phyloP scores from a whole-genome alignment of 2,797 vertebrate species.

The Lacerta bilineata region DNA sequence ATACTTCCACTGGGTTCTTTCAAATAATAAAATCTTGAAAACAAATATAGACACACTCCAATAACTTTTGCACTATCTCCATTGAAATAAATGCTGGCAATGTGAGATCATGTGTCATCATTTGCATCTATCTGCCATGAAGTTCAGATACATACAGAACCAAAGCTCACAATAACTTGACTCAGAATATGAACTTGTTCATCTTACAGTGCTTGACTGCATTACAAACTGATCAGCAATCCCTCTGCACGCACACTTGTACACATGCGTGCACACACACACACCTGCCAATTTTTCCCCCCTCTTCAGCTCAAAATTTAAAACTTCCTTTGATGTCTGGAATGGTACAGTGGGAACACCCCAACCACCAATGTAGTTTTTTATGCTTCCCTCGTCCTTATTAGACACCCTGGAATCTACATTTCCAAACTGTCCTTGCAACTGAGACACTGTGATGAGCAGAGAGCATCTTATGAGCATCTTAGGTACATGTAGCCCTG shows the following conservation, averaged over 20 bases:
- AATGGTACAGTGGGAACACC: background rate
- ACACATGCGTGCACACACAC: fast-evolving
- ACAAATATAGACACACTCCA: constrained; percentile 20
- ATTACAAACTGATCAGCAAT: background rate
- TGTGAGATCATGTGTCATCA: no score
- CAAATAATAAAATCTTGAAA: constrained; percentile 57
- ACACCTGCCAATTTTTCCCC: background rate
- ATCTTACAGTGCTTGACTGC: background rate
- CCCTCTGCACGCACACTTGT: background rate
- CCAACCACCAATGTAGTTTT: no score
- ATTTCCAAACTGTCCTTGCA: background rate
- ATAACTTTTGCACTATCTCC: background rate
- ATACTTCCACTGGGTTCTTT: constrained; percentile 56
- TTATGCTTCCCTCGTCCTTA: no score
- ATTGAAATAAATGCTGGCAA: no score
- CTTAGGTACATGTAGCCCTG: no score
- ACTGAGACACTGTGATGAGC: background rate
- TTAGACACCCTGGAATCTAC: background rate
- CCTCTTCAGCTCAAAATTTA: background rate
- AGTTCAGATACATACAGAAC: no score
- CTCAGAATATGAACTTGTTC: no score
- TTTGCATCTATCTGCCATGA: no score
- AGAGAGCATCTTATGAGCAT: no score
- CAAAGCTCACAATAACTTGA: no score
- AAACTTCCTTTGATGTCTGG: background rate